phyloP scores from a whole-genome alignment of 2,888 invertebrate species.

The Ennomos quercinarius region DNA sequence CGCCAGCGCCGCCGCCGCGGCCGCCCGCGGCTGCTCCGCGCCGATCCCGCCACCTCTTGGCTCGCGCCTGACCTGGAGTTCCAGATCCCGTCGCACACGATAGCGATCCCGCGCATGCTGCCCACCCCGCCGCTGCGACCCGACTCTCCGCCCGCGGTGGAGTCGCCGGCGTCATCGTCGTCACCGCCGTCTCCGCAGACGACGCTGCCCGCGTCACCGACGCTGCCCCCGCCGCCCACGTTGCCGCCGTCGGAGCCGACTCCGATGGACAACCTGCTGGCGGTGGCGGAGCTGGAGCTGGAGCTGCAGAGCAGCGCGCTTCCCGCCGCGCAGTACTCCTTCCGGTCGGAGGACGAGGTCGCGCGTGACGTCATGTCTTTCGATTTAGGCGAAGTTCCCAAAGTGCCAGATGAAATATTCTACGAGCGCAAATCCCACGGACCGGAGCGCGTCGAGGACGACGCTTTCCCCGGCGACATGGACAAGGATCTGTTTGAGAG shows the following conservation, averaged over 20 bases:
- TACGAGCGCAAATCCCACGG: conserved; percentile 64
- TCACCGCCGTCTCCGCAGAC: conserved; percentile 46
- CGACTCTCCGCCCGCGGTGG: conserved; percentile 43
- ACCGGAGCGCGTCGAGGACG: conserved; percentile 56
- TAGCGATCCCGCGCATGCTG: conserved; percentile 76
- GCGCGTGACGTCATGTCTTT: conserved; percentile 75
- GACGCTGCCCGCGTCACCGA: conserved; percentile 50
- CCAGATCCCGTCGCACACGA: conserved; percentile 87
- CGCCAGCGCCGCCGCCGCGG: conserved; percentile 40
- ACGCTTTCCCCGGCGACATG: conserved; percentile 64
- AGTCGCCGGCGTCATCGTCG: conserved; percentile 48
- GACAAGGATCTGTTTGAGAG: conserved; percentile 80
- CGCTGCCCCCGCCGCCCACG: conserved; percentile 49
- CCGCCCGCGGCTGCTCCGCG: conserved; percentile 40
- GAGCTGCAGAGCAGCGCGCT: conserved; percentile 82
- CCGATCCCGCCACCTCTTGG: conserved; percentile 53
- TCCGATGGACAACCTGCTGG: conserved; percentile 87
- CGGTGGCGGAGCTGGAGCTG: conserved; percentile 87
- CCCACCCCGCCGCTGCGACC: conserved; percentile 49
- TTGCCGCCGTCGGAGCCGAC: conserved; percentile 70
- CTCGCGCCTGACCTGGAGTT: conserved; percentile 85
- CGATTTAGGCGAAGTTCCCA: conserved; percentile 66
- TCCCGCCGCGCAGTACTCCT: conserved; percentile 58
- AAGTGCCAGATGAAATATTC: conserved; percentile 67
- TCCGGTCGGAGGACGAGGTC: conserved; percentile 69